phyloP scores from a whole-genome alignment of 2,797 vertebrate genomes.

The Astyanax mexicanus region DNA sequence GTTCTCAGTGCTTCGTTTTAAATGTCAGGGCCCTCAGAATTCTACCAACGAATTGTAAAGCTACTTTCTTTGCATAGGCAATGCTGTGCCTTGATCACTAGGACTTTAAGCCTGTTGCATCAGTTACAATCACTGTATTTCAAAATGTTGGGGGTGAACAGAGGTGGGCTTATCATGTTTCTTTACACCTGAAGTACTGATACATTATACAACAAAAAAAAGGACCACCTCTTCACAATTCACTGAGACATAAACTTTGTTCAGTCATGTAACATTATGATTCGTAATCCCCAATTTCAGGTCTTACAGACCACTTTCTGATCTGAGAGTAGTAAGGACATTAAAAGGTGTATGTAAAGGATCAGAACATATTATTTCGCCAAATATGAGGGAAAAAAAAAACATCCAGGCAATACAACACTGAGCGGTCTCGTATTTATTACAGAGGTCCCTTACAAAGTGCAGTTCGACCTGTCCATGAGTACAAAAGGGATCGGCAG shows the following conservation, averaged over 20 bases:
- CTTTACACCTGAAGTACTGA: too few relatives aligned
- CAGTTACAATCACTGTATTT: too few relatives aligned
- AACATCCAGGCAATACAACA: constrained; percentile 11
- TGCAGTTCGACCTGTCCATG: not conserved
- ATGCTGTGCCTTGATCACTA: too few relatives aligned
- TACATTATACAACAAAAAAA: too few relatives aligned
- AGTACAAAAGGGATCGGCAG: constrained; percentile 42
- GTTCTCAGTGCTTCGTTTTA: too few relatives aligned
- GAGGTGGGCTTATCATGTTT: too few relatives aligned
- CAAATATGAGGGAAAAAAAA: constrained; percentile 4
- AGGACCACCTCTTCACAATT: not conserved
- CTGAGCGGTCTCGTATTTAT: not conserved
- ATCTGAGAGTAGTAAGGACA: not conserved
- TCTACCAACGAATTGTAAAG: too few relatives aligned
- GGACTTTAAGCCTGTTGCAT: too few relatives aligned
- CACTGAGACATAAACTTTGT: not conserved
- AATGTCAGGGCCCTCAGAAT: too few relatives aligned
- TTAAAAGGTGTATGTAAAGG: not conserved
- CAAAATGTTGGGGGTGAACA: too few relatives aligned
- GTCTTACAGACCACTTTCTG: constrained; percentile 2
- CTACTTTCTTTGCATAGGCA: too few relatives aligned
- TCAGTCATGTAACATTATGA: constrained; percentile 25
- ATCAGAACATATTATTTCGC: not conserved
- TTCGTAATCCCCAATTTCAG: not conserved
- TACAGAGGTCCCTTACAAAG: not conserved